A percentile compares a stretch with the other conserved stretches of the same genome.
These are phyloP conservation scores for Pseudolaguvia tuberculata DNA, from an alignment of 2,113 vertebrate genomes.

Conservation along the genomic window DNA sequence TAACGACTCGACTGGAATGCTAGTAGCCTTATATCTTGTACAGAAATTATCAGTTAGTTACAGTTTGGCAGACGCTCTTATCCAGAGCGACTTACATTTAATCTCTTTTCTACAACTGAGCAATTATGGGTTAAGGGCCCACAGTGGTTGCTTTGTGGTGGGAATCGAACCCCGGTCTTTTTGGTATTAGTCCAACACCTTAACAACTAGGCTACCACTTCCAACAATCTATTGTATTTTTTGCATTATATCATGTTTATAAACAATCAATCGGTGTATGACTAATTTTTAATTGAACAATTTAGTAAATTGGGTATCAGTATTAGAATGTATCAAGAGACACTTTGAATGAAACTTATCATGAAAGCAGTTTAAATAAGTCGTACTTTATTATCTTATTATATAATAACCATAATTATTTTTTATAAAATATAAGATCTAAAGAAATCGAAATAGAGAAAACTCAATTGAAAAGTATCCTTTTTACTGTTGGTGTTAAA, in stretches of 20 bases:
- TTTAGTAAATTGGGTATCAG: not conserved
- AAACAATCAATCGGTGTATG: not conserved
- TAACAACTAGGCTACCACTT: too few species aligned
- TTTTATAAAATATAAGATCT: not conserved
- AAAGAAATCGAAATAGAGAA: not conserved
- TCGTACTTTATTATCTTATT: too few species aligned
- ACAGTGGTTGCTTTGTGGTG: too few species aligned
- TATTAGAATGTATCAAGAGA: not conserved
- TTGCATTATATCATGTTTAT: too few species aligned
- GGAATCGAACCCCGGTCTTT: too few species aligned
- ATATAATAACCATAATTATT: not conserved
- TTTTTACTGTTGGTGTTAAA: constrained; percentile 34
- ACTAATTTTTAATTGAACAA: not conserved
- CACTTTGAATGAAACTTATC: not conserved
- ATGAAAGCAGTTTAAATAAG: not conserved
- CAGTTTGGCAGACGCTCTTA: too few species aligned
- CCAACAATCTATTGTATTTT: too few species aligned
- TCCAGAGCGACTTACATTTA: too few species aligned
- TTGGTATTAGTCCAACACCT: too few species aligned
- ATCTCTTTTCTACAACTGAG: too few species aligned
- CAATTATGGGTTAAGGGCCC: too few species aligned
- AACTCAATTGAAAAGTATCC: not conserved
- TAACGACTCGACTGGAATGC: too few species aligned
- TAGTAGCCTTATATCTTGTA: not conserved
- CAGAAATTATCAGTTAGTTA: not conserved